These are phyloP conservation scores for Hemicrepidius hirtus DNA, from an alignment of 2,888 invertebrate species.

Conservation along the genomic window DNA sequence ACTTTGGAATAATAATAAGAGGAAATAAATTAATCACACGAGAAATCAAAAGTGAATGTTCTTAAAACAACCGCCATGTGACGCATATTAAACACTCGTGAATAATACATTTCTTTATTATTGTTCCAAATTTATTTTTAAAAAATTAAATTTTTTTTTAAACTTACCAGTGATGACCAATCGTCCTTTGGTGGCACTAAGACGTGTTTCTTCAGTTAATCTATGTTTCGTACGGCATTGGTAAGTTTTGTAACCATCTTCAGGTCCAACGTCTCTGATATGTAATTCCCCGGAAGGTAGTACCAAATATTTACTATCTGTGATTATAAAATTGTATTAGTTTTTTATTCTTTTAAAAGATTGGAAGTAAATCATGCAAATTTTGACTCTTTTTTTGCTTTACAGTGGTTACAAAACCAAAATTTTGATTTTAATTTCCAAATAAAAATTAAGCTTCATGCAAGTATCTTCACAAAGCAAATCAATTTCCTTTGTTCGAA, in stretches of 20 bases:
- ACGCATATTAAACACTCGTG: not conserved
- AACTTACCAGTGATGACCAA: slow-evolving; percentile 96
- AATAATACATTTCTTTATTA: slow-evolving; percentile 17
- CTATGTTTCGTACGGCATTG: slow-evolving; percentile 96
- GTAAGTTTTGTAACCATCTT: slow-evolving; percentile 95
- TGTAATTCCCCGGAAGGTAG: slow-evolving; percentile 96
- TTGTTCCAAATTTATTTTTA: slow-evolving; percentile 20
- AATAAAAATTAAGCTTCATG: slow-evolving; percentile 1
- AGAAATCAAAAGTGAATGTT: slow-evolving; percentile 41
- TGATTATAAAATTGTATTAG: not conserved
- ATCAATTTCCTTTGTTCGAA: slow-evolving; percentile 6
- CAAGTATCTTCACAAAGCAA: slow-evolving; percentile 32
- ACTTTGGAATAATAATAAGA: slow-evolving; percentile 42
- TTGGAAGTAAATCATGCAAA: slow-evolving; percentile 38
- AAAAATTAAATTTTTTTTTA: too few relatives aligned
- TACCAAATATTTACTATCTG: slow-evolving; percentile 97
- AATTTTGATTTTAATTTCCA: not conserved
- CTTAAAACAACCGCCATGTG: slow-evolving; percentile 22
- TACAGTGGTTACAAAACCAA: too few relatives aligned
- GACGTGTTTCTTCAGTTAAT: slow-evolving; percentile 92
- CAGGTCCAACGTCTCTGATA: slow-evolving; percentile 95
- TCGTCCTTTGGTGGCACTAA: slow-evolving; percentile 95
- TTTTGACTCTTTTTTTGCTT: slow-evolving; percentile 24
- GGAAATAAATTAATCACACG: slow-evolving; percentile 35
- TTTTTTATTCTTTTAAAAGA: slow-evolving; percentile 15